These are phyloP conservation scores for Nemopilema nomurai DNA, from an alignment of 30 jellyfish, hydroid and myxozoan species.

Conservation along the genomic window DNA sequence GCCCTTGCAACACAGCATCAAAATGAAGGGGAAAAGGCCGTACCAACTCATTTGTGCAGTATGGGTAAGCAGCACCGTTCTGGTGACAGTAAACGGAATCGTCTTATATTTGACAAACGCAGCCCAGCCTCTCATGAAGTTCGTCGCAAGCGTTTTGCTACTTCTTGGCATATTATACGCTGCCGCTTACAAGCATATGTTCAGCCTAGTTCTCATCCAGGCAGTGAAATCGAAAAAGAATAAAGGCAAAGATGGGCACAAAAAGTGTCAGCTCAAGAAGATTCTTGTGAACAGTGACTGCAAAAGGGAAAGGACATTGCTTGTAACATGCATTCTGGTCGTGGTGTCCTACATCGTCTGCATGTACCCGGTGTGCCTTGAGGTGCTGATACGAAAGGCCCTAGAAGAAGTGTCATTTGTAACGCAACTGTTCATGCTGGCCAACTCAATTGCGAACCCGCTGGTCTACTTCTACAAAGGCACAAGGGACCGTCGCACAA, in stretches of 20 bases:
- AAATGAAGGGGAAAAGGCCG: background rate
- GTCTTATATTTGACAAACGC: background rate
- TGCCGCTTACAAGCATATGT: slow-evolving; percentile 19
- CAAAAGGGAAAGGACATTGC: slow-evolving; percentile 32
- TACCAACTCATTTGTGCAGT: background rate
- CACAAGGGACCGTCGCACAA: slow-evolving; percentile 11
- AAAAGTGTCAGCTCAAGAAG: slow-evolving; percentile 2
- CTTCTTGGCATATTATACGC: slow-evolving; percentile 8
- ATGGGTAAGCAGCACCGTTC: background rate
- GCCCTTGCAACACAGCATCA: slow-evolving; percentile 31
- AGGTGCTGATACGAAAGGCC: slow-evolving; percentile 1
- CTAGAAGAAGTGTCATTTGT: slow-evolving; percentile 3
- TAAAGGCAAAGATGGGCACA: background rate
- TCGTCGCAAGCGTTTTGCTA: background rate
- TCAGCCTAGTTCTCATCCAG: slow-evolving; percentile 1
- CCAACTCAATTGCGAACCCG: slow-evolving; percentile 51
- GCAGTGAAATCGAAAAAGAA: background rate
- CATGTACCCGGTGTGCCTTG: slow-evolving; percentile 52
- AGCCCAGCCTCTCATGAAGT: background rate
- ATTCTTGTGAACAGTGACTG: background rate
- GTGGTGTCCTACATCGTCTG: slow-evolving; percentile 44
- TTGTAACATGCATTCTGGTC: slow-evolving; percentile 33
- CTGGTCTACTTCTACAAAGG: slow-evolving; percentile 60
- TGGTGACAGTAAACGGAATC: background rate
- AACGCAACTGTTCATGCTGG: slow-evolving; percentile 9